Conservation (phyloP, 2,888 invertebrate genomes). For the Tetheella fluctuosa region DNA sequence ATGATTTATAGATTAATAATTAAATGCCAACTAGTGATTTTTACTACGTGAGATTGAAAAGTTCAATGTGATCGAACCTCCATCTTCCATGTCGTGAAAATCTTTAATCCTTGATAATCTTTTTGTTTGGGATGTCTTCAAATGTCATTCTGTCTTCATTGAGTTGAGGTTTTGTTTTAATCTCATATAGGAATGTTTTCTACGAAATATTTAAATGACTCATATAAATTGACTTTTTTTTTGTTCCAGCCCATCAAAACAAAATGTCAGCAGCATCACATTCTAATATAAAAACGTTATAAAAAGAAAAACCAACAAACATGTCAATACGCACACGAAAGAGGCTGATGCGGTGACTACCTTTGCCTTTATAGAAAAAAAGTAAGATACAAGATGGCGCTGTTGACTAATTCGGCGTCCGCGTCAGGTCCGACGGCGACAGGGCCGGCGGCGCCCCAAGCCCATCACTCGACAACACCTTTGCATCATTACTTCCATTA, state of each 20-base stretch:
- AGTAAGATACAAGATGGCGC: conserved; percentile 60
- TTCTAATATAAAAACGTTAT: neutral
- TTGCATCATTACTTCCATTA: conserved; percentile 84
- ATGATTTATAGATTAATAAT: conserved; percentile 3
- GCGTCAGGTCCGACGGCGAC: conserved; percentile 68
- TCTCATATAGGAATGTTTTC: conserved; percentile 9
- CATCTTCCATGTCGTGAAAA: neutral
- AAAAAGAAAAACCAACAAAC: conserved; percentile 27
- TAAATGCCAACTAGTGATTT: conserved; percentile 2
- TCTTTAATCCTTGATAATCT: neutral
- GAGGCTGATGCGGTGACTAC: conserved; percentile 73
- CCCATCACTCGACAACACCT: conserved; percentile 81
- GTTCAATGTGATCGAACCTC: neutral
- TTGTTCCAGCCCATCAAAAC: conserved; percentile 10
- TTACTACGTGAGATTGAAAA: neutral
- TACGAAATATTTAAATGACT: neutral
- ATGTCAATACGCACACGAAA: conserved; percentile 64
- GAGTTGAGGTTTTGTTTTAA: neutral
- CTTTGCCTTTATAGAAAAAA: conserved; percentile 36
- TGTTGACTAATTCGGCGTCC: conserved; percentile 74
- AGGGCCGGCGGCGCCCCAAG: conserved; percentile 70
- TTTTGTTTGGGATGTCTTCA: neutral
- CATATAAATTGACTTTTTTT: neutral
- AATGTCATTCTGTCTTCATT: conserved; percentile 1
- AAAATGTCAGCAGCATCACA: conserved; percentile 9